These are phyloP conservation scores for Baronia brevicornis DNA, from an alignment of 2,888 invertebrate genomes.

Conservation along the genomic window DNA sequence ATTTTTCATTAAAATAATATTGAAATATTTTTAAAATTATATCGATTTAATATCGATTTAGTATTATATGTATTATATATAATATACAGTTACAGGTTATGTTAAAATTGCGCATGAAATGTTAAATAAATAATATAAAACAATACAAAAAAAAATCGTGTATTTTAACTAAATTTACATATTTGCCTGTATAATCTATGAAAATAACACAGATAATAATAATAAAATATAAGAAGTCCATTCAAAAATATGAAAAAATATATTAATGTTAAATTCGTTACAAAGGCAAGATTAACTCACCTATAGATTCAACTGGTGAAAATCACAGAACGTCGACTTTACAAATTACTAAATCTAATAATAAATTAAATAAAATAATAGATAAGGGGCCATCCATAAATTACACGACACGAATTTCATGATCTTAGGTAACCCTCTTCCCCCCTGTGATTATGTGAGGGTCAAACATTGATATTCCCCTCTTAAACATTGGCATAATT, in stretches of 20 bases:
- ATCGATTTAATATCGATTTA: too few relatives aligned
- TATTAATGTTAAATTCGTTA: conserved; percentile 51
- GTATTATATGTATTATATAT: too few relatives aligned
- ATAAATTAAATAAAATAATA: conserved; percentile 13
- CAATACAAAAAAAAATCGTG: conserved; percentile 9
- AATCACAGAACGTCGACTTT: conserved; percentile 35
- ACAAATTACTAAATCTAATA: conserved; percentile 10
- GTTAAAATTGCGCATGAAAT: too few relatives aligned
- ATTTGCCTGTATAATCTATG: conserved; percentile 8
- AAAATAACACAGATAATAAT: conserved; percentile 40
- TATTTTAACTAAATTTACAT: conserved; percentile 11
- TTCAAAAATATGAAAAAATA: conserved; percentile 18
- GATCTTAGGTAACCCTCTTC: too few relatives aligned
- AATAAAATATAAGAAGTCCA: conserved; percentile 10
- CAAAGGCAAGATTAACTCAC: conserved; percentile 50
- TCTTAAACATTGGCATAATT: too few relatives aligned
- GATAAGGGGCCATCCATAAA: too few relatives aligned
- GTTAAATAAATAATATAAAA: conserved; percentile 3
- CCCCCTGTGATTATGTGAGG: too few relatives aligned
- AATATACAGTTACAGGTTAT: too few relatives aligned
- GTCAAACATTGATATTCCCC: too few relatives aligned
- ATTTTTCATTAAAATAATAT: too few relatives aligned
- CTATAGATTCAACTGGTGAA: conserved; percentile 30
- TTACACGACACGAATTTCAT: too few relatives aligned
- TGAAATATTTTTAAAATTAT: too few relatives aligned